These are phyloP conservation scores for Ferdinandea cuprea DNA, from an alignment of 2,888 invertebrate species.

Conservation along the genomic window DNA sequence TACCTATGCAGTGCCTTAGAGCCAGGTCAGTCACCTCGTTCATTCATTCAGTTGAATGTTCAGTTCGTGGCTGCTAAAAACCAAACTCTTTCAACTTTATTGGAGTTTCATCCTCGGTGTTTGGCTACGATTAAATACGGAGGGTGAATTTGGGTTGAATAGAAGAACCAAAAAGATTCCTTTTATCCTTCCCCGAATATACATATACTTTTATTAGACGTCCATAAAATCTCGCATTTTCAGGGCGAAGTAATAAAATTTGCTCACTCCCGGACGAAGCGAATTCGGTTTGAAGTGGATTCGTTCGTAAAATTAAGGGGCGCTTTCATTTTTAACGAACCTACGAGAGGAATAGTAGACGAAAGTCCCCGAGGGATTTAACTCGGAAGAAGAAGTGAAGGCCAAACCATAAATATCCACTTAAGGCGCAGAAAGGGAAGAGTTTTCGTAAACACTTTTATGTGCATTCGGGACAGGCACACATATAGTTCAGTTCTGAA, in stretches of 20 bases:
- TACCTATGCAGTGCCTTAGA: conserved; percentile 35
- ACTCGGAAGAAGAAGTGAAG: conserved; percentile 1
- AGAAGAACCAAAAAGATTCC: conserved; percentile 39
- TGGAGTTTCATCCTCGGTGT: conserved; percentile 57
- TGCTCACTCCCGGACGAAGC: conserved; percentile 6
- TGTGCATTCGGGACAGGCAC: conserved; percentile 38
- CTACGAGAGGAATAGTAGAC: conserved; percentile 14
- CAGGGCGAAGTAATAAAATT: conserved; percentile 61
- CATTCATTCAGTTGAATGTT: no score
- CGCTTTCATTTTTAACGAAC: conserved; percentile 54
- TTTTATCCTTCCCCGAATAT: conserved; percentile 59
- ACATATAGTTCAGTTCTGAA: background rate
- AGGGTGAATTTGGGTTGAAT: background rate
- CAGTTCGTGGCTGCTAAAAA: conserved; percentile 1
- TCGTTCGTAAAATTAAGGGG: conserved; percentile 66
- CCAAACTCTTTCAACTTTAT: conserved; percentile 25
- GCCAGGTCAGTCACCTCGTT: conserved; percentile 61
- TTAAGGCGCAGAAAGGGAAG: conserved; percentile 39
- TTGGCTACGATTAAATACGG: conserved; percentile 30
- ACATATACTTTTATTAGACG: conserved; percentile 64
- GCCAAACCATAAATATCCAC: conserved; percentile 68
- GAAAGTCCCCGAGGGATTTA: conserved; percentile 53
- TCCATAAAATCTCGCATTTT: conserved; percentile 66
- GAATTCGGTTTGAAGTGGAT: conserved; percentile 56
- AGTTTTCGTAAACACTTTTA: conserved; percentile 63